Percentiles rank a stretch among this genome's conserved stretches.
These are phyloP conservation scores for Enteromius treurensis DNA, from an alignment of 2,797 vertebrate species.

Conservation along the genomic window DNA sequence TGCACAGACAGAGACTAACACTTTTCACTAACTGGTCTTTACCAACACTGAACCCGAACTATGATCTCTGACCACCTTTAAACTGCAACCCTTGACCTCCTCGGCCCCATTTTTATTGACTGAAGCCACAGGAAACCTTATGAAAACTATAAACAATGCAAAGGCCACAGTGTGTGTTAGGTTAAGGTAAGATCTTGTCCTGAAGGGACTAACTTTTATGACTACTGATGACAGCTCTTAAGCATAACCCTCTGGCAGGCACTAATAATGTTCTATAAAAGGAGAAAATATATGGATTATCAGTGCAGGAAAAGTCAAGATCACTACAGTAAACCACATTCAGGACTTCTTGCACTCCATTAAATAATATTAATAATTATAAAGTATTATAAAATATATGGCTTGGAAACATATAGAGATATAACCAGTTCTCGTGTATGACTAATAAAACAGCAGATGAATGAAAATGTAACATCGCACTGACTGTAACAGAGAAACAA, in stretches of 20 bases:
- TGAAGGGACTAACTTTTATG: not conserved
- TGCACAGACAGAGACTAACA: not conserved
- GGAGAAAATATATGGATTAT: not conserved
- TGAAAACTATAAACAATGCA: constrained; percentile 61
- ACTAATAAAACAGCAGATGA: not conserved
- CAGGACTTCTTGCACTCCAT: not conserved
- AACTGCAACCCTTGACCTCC: constrained; percentile 68
- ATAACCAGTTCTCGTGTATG: not conserved
- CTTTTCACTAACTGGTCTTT: not conserved
- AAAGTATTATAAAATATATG: not conserved
- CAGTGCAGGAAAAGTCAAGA: not conserved
- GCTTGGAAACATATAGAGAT: not conserved
- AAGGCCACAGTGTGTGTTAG: constrained; percentile 51
- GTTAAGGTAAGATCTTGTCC: constrained; percentile 1
- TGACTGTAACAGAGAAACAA: constrained; percentile 51
- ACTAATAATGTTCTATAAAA: not conserved
- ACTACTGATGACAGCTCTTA: constrained; percentile 6
- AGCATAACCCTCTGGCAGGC: not conserved
- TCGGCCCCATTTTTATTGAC: constrained; percentile 66
- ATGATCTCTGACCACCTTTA: constrained; percentile 60
- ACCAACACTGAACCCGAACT: constrained; percentile 60
- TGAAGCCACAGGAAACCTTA: constrained; percentile 67
- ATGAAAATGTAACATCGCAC: constrained; percentile 27
- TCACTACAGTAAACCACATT: not conserved
- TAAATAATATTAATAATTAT: not conserved